Evolutionary conservation across 2,888 invertebrate species (phyloP), one percentile per base, ranked within the genome.

Genomic region (Ormia ochracea): DNA sequence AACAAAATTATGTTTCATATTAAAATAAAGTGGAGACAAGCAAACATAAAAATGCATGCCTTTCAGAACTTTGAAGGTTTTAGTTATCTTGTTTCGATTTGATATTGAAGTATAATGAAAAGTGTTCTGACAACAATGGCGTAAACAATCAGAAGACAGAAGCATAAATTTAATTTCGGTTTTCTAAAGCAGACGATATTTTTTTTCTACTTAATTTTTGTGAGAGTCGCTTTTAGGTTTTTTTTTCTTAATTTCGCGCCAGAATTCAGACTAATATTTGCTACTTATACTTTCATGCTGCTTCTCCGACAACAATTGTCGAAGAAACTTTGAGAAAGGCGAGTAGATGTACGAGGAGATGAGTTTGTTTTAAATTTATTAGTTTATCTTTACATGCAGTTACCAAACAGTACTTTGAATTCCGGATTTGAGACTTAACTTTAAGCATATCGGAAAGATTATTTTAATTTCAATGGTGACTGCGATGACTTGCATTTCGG

Each of bases 51-150:
- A 14, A 48, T 28, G 17, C 14, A 23, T 23, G 14, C 48, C 38
- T 19, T 41, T 48, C 19, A 59, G 70, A 50, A 70, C 70, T 59
- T 48, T 70, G 59, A 70, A 59, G 70, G 70, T 70, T 70, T 70
- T 50, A 28, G 9, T 52, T 52, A 6, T 50, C 50, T 14, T 50
- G 50, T 66, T 50, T 33, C 23, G 28, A 31, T 28, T 52, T 52
- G 38, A 38, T 66, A 28, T 52, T 36, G 28, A 72, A 73, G 45
- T 54, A 31, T 28, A 54, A 72, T 54, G 73, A 73, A 73, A 73
- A 63, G 54, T 63, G 73, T 73, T 73, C 54, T 43, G 45, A 1
- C 21, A 38, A 52, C 50, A 66, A 66, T n/a, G n/a, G 10, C 14
- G 19, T 9, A 23, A 26, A 38, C n/a, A 28, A n/a, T 26, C 6